Base-by-base conservation (phyloP, 2,113 vertebrate species). In the Cacatua alba region DNA sequence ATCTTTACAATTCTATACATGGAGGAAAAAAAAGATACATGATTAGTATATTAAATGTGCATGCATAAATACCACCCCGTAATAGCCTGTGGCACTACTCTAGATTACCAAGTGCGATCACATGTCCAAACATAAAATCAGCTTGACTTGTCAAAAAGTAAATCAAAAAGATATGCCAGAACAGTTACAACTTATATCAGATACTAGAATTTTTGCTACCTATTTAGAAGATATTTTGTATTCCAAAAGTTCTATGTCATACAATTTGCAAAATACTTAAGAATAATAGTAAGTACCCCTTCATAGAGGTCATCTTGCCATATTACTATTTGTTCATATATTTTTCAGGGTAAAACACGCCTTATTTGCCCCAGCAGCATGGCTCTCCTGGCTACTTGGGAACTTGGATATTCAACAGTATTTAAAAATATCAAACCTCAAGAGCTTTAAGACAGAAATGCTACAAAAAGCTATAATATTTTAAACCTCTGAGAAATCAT, bases 1-100 rank as follows among this genome's bases (percentile, higher is more conserved):
- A 20, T 97, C 96, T 96, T 97, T 99, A 83, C 96, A 98, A 96
- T 88, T 98, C 99, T 99, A 91, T 29, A 41, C 0, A 51, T 10
- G 5, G 33, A 12, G 21, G 8, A 9, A 28, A 87, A n/a, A 35
- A 17, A 39, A 28, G 8, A 77, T 5, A 71, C 5, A 31, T 62
- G 57, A 84, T 53, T 41, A 90, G 67, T 4, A 35, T 26, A 63
- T 7, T 28, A 59, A 77, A 74, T 43, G 62, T 4, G 72, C 10
- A 48, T 25, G 9, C 17, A 75, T 57, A 86, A 37, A 62, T 10
- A 20, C 39, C 44, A 60, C 2, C 3, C 13, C 21, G 5, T 41
- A 70, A 57, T 1, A 84, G 16, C 17, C 18, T 37, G 49, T 6
- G 9, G 43, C 23, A 74, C 35, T 75, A 29, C 9, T 68, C 31